A percentile compares a stretch with the other conserved stretches of the same genome.
Evolutionary conservation across 1,140 invertebrate species (phyloP).

Genomic region (Tetramorium alpestre): DNA sequence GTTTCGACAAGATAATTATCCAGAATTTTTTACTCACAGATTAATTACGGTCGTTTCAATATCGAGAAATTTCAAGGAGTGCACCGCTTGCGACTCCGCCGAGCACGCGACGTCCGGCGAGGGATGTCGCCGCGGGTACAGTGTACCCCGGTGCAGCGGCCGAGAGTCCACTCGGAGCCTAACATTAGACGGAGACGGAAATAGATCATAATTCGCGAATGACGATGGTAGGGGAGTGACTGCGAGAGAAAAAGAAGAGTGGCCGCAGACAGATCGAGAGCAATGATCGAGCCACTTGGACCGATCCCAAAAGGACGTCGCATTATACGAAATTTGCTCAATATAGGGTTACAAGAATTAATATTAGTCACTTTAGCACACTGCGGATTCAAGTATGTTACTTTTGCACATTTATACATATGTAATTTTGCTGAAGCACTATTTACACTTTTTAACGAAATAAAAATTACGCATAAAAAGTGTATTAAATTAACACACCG

Average conservation of each 20-base stretch:
- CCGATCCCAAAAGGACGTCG: background rate
- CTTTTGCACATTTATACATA: too few species aligned
- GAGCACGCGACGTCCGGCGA: slow-evolving; percentile 15
- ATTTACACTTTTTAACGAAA: too few species aligned
- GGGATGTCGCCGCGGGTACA: slow-evolving; percentile 56
- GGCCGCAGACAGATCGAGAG: background rate
- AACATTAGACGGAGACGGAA: slow-evolving; percentile 82
- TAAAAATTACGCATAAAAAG: too few species aligned
- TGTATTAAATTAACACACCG: too few species aligned
- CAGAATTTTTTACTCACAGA: background rate
- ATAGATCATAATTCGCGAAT: slow-evolving; percentile 82
- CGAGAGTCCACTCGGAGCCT: slow-evolving; percentile 70
- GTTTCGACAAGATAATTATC: background rate
- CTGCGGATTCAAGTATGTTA: too few species aligned
- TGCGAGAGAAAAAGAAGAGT: slow-evolving; percentile 39
- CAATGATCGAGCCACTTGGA: slow-evolving; percentile 25
- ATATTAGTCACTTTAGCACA: background rate
- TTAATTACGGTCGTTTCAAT: background rate
- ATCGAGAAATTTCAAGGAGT: background rate
- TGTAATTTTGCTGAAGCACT: too few species aligned
- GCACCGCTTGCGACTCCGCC: background rate
- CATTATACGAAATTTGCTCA: background rate
- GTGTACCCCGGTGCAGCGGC: slow-evolving; percentile 67
- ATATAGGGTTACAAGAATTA: background rate
- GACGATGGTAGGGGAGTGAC: slow-evolving; percentile 43